Evolutionary conservation across 1,140 invertebrate genomes (phyloP), one percentile per base, ranked within the genome.

Genomic region (Anagrus nilaparvatae): DNA sequence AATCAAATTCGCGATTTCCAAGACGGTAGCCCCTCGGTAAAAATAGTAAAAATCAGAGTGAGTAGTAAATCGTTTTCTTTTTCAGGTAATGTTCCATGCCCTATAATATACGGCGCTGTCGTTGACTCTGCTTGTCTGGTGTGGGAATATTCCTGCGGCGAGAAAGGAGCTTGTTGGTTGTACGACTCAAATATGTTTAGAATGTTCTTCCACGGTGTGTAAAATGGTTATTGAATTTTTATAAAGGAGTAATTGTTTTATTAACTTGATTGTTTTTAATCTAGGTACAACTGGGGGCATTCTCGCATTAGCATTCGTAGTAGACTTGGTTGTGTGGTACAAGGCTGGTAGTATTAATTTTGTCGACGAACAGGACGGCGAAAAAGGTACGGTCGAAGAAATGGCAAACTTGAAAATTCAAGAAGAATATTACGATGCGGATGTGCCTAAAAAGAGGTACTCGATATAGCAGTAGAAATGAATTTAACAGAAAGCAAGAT

Each of bases 101-200:
- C 89, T 12, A 88, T 92, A 54, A 78, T 94, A 48, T 94, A 93
- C 65, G 89, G 88, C 44, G 84, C 84, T 40, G 84, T 92, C 9
- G 84, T 94, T 25, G 90, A 94, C 72, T 88, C 85, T 2, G 85
- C 88, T 1, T 94, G 90, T 67, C 72, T 89, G 3, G 77, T 91
- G 50, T 91, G 89, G 79, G 84, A 90, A 61, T 78, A 74, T 21
- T 78, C 81, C 3, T 90, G 87, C 56, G 84, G 81, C 18, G 75
- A 84, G 49, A 68, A 40, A 84, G 41, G 60, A n/a, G 77, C 76
- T 17, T 93, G 89, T 68, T 81, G 80, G 49, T 72, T 87, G 12
- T 94, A 92, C 65, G 86, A 93, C 68, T 78, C 80, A 19, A 80
- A 83, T 51, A 74, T 79, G 33, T 86, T 94, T 54, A 68, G 90